Evolutionary conservation across 2,888 invertebrate genomes (phyloP), one percentile per base, ranked within the genome.

Genomic region (Willowsia nigromaculata): DNA sequence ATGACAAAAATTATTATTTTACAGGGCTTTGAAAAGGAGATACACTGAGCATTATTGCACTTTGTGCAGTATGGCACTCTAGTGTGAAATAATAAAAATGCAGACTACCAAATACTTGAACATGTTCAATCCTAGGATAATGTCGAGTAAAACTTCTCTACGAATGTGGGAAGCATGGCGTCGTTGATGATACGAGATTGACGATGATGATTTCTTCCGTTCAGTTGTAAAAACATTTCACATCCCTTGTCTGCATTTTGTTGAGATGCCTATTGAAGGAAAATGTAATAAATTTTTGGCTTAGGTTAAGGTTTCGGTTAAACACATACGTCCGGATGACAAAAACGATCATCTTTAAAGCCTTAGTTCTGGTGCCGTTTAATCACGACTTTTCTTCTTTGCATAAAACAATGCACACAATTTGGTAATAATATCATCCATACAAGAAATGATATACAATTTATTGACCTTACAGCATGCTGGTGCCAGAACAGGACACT

Each of bases 281-380:
- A 11, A 50, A 9, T n/a, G 15, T 56, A n/a, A 56, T 22, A 11
- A 56, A 3, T 74, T 47, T 74, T 47, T 74, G 80, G 74, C 43
- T 74, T 40, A 87, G 87, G 87, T 87, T 87, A 87, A 87, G 87
- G 74, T 87, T 87, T 87, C 18, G 13, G 22, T 33, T 43, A 62
- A 53, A 65, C 47, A 68, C 53, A 71, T 5, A 83, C 47, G 9
- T 18, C 11, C n/a, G n/a, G n/a, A n/a, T n/a, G n/a, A n/a, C n/a
- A n/a, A n/a, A n/a, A 37, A 37, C 37, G 9, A 4, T 37, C 27
- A 13, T 62, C 9, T 22, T 6, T 37, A 37, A 37, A 37, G n/a
- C n/a, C 37, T 37, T 37, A 6, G 37, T 37, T 6, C 4, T 37
- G 9, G 37, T 37, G n/a, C n/a, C 9, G 37, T 37, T 37, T 37